Evolutionary conservation across 2,113 vertebrate genomes (phyloP).

Genomic region (Globicephala melas): DNA sequence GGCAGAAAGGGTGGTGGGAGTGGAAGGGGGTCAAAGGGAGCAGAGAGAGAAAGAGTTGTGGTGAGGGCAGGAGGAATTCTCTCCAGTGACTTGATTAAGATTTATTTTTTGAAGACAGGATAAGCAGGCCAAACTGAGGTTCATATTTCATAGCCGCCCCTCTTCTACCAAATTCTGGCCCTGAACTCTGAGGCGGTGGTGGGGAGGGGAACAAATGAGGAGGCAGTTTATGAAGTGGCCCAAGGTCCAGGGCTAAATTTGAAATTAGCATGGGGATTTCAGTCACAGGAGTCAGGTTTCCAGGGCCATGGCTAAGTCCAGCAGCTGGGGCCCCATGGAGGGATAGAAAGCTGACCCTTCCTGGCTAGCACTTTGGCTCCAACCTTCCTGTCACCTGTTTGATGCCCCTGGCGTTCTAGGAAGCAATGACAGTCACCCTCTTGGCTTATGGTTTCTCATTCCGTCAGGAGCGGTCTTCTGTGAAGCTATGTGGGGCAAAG

Average conservation of each 20-base stretch:
- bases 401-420: slow-evolving; percentile 57
- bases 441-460: slow-evolving; percentile 25
- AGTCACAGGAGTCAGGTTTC: slow-evolving; percentile 64
- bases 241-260: slow-evolving; percentile 62
- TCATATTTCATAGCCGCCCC: slow-evolving; percentile 27
- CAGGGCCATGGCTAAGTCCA: slow-evolving; percentile 6
- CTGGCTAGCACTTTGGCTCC: slow-evolving; percentile 43
- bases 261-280: slow-evolving; percentile 68
- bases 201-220: slow-evolving; percentile 6
- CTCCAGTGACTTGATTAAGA: slow-evolving; percentile 17
- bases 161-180: slow-evolving; percentile 39
- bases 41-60: neutral
- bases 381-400: slow-evolving; percentile 60
- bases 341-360: slow-evolving; percentile 55
- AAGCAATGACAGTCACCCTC: slow-evolving; percentile 48
- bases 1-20: neutral
- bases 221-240: slow-evolving; percentile 57
- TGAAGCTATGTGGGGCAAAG: neutral
- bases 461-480: neutral
- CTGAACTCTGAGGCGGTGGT: slow-evolving; percentile 15
- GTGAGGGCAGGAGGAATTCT: neutral
- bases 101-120: slow-evolving; percentile 56
- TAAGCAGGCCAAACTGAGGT: slow-evolving; percentile 39
- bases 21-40: neutral
- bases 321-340: slow-evolving; percentile 27